Evolutionary conservation across 2,113 vertebrate genomes (phyloP).

Genomic region (Platichthys flesus): DNA sequence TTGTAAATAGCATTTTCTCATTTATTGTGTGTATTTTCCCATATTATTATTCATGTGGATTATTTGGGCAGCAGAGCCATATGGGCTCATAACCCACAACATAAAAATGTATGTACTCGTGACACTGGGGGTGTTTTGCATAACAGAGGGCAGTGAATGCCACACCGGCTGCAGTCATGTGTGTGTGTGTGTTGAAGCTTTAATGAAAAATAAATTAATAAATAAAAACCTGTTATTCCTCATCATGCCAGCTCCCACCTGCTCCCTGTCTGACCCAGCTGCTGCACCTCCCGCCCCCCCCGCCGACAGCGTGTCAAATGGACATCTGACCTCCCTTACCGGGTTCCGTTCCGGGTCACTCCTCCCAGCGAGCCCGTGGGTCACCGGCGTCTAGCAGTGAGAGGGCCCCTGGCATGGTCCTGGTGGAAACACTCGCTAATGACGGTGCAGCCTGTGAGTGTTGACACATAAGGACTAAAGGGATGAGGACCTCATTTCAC

Average conservation of each 20-base stretch:
- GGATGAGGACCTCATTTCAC: slow-evolving; percentile 32
- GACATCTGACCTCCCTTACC: slow-evolving; percentile 60
- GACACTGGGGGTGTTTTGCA: background rate
- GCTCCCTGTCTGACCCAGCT: slow-evolving; percentile 38
- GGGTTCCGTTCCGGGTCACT: slow-evolving; percentile 57
- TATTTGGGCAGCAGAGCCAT: background rate
- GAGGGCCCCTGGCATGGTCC: slow-evolving; percentile 14
- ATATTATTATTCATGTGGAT: background rate
- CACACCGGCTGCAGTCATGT: background rate
- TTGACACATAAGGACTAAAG: slow-evolving; percentile 53
- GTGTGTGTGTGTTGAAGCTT: slow-evolving; percentile 14
- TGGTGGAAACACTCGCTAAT: slow-evolving; percentile 38
- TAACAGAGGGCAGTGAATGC: slow-evolving; percentile 12
- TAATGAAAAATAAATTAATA: background rate
- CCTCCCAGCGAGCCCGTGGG: slow-evolving; percentile 32
- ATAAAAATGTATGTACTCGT: background rate
- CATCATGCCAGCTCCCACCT: slow-evolving; percentile 30
- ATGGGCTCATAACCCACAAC: background rate
- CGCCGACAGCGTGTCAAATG: slow-evolving; percentile 47
- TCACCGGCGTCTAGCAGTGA: slow-evolving; percentile 40
- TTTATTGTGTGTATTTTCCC: background rate
- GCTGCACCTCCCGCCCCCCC: slow-evolving; percentile 4
- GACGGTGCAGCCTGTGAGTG: slow-evolving; percentile 1
- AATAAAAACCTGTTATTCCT: slow-evolving; percentile 1
- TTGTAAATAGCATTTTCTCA: background rate